These are phyloP conservation scores for Bombylius discolor DNA, from an alignment of 2,888 invertebrate species.

Conservation along the genomic window DNA sequence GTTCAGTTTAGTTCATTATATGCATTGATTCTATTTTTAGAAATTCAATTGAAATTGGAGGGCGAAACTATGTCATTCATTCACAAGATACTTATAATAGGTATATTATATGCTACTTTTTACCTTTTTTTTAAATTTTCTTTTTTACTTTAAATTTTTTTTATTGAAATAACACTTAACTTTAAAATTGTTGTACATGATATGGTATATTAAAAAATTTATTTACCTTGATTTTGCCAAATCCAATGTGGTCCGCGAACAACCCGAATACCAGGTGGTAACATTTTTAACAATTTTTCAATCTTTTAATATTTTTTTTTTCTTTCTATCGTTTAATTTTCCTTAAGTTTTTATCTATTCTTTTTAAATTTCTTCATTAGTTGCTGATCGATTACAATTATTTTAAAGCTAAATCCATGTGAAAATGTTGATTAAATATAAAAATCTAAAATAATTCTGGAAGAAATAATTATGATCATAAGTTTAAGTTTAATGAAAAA, in stretches of 20 bases:
- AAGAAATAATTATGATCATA: too few species aligned
- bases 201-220: too few species aligned
- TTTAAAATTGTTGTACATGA: too few species aligned
- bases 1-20: background rate
- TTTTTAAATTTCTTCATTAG: background rate
- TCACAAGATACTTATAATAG: background rate
- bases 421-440: too few species aligned
- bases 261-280: conserved; percentile 59
- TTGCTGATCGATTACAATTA: background rate
- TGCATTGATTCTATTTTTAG: background rate
- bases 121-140: too few species aligned
- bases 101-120: too few species aligned
- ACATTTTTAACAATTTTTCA: background rate
- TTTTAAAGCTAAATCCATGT: too few species aligned
- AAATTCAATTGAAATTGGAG: background rate
- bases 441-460: too few species aligned
- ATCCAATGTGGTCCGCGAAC: conserved; percentile 73
- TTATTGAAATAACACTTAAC: too few species aligned
- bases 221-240: conserved; percentile 60
- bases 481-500: too few species aligned
- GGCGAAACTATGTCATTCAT: background rate
- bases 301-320: background rate
- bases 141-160: too few species aligned
- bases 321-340: too few species aligned
- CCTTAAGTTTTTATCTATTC: background rate